phyloP scores from a whole-genome alignment of 2,113 vertebrate genomes.

The Gopherus evgoodei region DNA sequence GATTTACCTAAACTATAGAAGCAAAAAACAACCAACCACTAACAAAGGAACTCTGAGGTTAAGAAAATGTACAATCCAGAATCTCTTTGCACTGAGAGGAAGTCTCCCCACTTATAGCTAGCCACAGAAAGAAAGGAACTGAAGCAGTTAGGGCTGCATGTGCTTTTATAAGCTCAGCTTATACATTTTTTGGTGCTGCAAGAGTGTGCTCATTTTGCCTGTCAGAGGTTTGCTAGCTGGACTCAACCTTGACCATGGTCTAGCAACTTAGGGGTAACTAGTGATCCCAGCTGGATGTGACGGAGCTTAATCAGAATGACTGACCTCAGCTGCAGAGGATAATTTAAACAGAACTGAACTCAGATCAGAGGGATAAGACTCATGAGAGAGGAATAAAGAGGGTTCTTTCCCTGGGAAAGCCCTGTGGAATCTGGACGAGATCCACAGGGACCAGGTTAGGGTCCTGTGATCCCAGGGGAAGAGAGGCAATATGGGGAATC shows the following conservation, averaged over 20 bases:
- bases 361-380: not conserved
- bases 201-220: not conserved
- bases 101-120: not conserved
- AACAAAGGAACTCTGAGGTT: not conserved
- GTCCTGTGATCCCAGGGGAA: not conserved
- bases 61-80: not conserved
- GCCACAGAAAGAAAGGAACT: not conserved
- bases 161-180: not conserved
- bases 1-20: not conserved
- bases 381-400: not conserved
- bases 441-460: not conserved
- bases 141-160: not conserved
- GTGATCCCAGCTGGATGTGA: not conserved
- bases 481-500: not conserved
- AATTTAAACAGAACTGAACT: not conserved
- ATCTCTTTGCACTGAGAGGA: not conserved
- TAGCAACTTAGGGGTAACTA: not conserved
- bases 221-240: not conserved
- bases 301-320: not conserved
- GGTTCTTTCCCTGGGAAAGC: not conserved
- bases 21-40: not conserved
- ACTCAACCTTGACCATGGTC: not conserved
- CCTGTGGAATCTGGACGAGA: not conserved
- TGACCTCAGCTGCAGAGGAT: not conserved
- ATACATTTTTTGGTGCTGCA: not conserved